Evolutionary conservation across 2,888 invertebrate genomes (phyloP).

Genomic region (Drosophila sordidula): DNA sequence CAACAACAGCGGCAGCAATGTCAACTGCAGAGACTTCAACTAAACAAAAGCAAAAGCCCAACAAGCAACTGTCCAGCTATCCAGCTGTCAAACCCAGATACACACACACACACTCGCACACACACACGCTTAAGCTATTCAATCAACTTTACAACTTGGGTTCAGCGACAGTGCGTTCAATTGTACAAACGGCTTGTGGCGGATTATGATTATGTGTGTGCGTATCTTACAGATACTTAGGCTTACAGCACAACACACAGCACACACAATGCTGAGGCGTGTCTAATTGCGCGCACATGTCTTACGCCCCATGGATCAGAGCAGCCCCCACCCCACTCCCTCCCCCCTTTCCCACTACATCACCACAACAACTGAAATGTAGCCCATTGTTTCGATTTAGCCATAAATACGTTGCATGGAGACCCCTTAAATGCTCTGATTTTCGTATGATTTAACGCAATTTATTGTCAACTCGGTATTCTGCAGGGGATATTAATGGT

Average conservation of each 20-base stretch:
- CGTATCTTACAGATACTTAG: constrained; percentile 66
- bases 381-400: constrained; percentile 48
- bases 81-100: constrained; percentile 62
- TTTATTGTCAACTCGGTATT: constrained; percentile 31
- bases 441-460: constrained; percentile 48
- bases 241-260: constrained; percentile 43
- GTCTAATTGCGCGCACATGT: constrained; percentile 77
- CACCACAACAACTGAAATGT: constrained; percentile 59
- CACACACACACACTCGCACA: constrained; percentile 19
- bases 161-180: constrained; percentile 69
- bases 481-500: constrained; percentile 35
- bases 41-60: constrained; percentile 59
- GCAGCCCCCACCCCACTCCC: background rate
- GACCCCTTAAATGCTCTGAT: constrained; percentile 24
- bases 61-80: constrained; percentile 52
- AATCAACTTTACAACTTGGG: constrained; percentile 71
- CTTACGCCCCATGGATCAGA: constrained; percentile 59
- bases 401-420: constrained; percentile 25
- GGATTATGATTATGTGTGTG: constrained; percentile 72
- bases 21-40: constrained; percentile 61
- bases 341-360: background rate
- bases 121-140: constrained; percentile 56
- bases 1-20: constrained; percentile 25
- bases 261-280: constrained; percentile 50
- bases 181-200: constrained; percentile 78